Evolutionary conservation across 1,140 invertebrate genomes (phyloP), one percentile per base, ranked within the genome.

Genomic region (Hylaeus volcanicus): DNA sequence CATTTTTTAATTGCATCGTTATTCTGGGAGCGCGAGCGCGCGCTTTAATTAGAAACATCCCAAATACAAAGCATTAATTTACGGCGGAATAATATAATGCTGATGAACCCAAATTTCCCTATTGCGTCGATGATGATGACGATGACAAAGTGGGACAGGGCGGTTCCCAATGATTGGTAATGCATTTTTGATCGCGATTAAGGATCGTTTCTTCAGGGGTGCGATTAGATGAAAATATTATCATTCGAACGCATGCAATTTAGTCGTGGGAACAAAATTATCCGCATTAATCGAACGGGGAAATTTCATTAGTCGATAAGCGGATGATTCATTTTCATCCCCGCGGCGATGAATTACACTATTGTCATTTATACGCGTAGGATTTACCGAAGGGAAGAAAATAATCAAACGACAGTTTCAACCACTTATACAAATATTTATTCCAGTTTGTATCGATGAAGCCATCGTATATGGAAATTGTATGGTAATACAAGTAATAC

Each of bases 31-130:
- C 9, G n/a, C 9, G 11, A 8, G 12, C 11, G 9, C 6, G 0
- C 2, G 43, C 26, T 75, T 68, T 26, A 76, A 76, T 68, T 58
- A 58, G 48, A 76, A 63, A 60, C 48, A 64, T n/a, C 26, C 43
- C 4, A 74, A 41, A 41, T 15, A 37, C 37, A 3, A 12, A 61
- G 15, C 14, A 1, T 43, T 45, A 26, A 60, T 61, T 60, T 41
- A 4, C 39, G 5, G 2, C 39, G 6, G 61, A 64, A 64, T 64
- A 64, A 64, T 64, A 64, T 64, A 64, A 64, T 11, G 6, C 14
- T 12, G 43, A 48, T 73, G 26, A 73, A 61, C n/a, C 3, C 6
- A 5, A 69, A 69, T 55, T 55, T 15, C 37, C 6, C 51, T 41
- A 2, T 4, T 43, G 61, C 39, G 61, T 12, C 61, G 39, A 43